Percentiles rank a stretch among this genome's conserved stretches.
Evolutionary conservation across 2,888 invertebrate genomes (phyloP).

Genomic region (Drosophila histrio): DNA sequence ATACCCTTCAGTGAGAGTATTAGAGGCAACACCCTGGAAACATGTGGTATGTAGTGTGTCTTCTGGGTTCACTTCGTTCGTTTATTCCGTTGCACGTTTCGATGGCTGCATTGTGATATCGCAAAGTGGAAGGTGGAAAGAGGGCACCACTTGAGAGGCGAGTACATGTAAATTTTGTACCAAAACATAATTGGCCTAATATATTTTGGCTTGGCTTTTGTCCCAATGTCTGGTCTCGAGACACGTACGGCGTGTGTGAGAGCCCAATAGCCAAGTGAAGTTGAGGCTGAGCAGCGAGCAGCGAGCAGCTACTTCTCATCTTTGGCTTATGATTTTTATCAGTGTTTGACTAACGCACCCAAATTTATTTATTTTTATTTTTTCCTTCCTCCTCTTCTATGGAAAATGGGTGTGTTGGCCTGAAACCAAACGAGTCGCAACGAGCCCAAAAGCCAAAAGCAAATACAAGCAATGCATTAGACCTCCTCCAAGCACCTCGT

Average conservation of each 20-base stretch:
- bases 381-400: slow-evolving; percentile 38
- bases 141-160: slow-evolving; percentile 71
- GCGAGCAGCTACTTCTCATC: slow-evolving; percentile 48
- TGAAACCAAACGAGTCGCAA: slow-evolving; percentile 29
- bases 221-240: slow-evolving; percentile 43
- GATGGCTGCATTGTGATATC: slow-evolving; percentile 66
- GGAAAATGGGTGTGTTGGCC: slow-evolving; percentile 63
- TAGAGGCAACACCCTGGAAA: slow-evolving; percentile 25
- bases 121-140: slow-evolving; percentile 13
- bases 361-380: slow-evolving; percentile 42
- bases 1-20: background rate
- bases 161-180: slow-evolving; percentile 67
- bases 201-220: slow-evolving; percentile 60
- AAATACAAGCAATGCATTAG: slow-evolving; percentile 58
- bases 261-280: background rate
- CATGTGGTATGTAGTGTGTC: slow-evolving; percentile 8
- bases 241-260: slow-evolving; percentile 50
- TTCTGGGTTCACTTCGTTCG: slow-evolving; percentile 24
- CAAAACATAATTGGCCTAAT: slow-evolving; percentile 78
- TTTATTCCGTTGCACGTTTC: slow-evolving; percentile 72
- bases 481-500: slow-evolving; percentile 28
- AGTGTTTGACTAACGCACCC: slow-evolving; percentile 80
- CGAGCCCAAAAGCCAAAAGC: slow-evolving; percentile 33
- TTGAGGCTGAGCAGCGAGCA: background rate
- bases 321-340: slow-evolving; percentile 72